Conservation (phyloP, 2,113 vertebrate species). For the Platichthys stellatus region DNA sequence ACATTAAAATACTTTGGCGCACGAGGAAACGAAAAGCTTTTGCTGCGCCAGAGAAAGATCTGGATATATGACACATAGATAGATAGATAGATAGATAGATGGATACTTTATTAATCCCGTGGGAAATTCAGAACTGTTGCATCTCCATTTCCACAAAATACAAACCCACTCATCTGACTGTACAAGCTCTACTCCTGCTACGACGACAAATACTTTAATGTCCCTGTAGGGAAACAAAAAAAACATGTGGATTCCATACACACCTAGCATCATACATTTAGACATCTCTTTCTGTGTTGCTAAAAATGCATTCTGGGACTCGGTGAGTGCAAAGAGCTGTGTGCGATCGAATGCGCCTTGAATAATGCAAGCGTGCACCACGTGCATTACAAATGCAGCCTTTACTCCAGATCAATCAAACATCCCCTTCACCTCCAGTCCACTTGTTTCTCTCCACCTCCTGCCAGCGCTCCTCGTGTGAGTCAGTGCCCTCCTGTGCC, state of each 20-base stretch:
- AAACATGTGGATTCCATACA: not conserved
- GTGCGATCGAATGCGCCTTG: not conserved
- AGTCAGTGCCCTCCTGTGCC: not conserved
- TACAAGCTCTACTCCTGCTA: not conserved
- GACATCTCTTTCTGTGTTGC: not conserved
- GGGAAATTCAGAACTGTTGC: not conserved
- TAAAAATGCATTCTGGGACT: not conserved
- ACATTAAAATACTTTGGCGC: conserved; percentile 28
- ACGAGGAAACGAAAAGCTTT: not conserved
- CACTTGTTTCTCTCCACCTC: conserved; percentile 1
- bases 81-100: too few relatives aligned
- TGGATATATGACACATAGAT: not conserved
- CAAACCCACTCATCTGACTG: conserved; percentile 1
- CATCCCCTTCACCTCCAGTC: not conserved
- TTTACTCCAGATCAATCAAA: not conserved
- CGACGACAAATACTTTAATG: not conserved
- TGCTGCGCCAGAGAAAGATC: not conserved
- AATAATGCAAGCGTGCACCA: not conserved
- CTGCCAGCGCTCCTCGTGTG: conserved; percentile 6
- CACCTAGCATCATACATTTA: not conserved
- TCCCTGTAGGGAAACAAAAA: not conserved
- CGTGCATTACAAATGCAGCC: not conserved
- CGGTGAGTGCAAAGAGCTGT: not conserved
- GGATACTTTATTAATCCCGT: too few relatives aligned
- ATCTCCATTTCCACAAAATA: conserved; percentile 1